Conservation (phyloP, 2,888 invertebrate species). For the Balanococcus diminutus region DNA sequence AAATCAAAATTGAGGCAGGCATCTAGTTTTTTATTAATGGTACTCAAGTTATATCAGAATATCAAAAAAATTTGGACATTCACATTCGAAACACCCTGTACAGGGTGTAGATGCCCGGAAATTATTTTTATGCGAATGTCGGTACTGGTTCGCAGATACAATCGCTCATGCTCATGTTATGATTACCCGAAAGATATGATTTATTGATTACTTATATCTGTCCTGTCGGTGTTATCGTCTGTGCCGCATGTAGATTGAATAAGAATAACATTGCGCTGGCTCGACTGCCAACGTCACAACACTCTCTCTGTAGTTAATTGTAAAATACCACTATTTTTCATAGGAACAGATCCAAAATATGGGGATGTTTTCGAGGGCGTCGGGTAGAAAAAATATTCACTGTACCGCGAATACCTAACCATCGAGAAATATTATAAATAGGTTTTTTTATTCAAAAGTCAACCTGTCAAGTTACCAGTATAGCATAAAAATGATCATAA, state of each 20-base stretch:
- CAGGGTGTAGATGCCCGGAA: background rate
- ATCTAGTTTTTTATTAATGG: no score
- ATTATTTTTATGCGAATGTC: conserved; percentile 9
- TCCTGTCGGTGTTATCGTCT: background rate
- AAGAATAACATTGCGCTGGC: no score
- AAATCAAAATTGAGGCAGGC: no score
- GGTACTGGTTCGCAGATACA: background rate
- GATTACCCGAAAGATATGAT: background rate
- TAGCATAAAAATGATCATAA: conserved; percentile 2
- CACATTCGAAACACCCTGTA: no score
- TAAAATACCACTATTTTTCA: conserved; percentile 6
- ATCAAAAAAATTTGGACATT: no score
- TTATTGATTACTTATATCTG: conserved; percentile 19
- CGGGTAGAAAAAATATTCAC: background rate
- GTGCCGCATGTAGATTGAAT: background rate
- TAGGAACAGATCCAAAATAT: background rate
- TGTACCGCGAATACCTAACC: background rate
- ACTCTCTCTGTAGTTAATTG: background rate
- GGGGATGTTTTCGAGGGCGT: background rate
- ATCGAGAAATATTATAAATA: conserved; percentile 18
- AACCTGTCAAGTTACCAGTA: conserved; percentile 24
- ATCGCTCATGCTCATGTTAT: background rate
- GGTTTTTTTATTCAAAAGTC: conserved; percentile 32
- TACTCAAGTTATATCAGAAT: no score
- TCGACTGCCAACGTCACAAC: background rate